phyloP scores from a whole-genome alignment of 2,113 vertebrate species.

The Pomatorhinus ruficollis region DNA sequence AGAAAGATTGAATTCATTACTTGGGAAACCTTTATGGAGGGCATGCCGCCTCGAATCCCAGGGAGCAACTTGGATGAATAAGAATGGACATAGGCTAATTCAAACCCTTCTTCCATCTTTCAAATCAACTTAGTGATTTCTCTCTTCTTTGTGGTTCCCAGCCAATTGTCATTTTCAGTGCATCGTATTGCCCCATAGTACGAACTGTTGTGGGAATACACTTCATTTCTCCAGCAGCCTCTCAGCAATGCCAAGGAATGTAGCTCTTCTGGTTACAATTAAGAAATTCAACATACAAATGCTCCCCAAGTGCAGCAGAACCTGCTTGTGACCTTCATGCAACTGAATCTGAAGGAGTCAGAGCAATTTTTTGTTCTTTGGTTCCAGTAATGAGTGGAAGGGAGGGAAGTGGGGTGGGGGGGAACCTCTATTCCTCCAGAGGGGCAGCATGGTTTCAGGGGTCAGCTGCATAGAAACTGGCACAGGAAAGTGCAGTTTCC shows the following conservation, averaged over 20 bases:
- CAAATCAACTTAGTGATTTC: slow-evolving; percentile 48
- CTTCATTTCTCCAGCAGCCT: slow-evolving; percentile 48
- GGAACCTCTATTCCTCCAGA: neutral
- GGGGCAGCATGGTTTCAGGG: neutral
- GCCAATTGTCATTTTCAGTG: slow-evolving; percentile 49
- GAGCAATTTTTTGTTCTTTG: slow-evolving; percentile 21
- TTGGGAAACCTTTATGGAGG: neutral
- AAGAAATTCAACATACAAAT: slow-evolving; percentile 51
- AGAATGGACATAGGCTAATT: slow-evolving; percentile 24
- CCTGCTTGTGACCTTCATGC: slow-evolving; percentile 48
- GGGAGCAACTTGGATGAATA: neutral
- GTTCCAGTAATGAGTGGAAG: neutral
- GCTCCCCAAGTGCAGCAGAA: slow-evolving; percentile 49
- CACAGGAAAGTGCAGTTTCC: neutral
- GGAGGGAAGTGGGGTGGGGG: neutral
- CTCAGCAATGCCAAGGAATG: slow-evolving; percentile 50
- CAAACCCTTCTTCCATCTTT: slow-evolving; percentile 56
- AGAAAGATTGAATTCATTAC: slow-evolving; percentile 22
- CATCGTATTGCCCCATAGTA: neutral
- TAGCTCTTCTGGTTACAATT: slow-evolving; percentile 62
- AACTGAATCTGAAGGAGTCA: neutral
- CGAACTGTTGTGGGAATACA: slow-evolving; percentile 43
- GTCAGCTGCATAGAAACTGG: neutral
- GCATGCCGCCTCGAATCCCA: neutral
- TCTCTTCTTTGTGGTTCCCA: slow-evolving; percentile 31